A percentile compares a stretch with the other conserved stretches of the same genome.
These are phyloP conservation scores for Caenorhabditis angaria DNA, from an alignment of 2,888 invertebrate genomes.

Conservation along the genomic window DNA sequence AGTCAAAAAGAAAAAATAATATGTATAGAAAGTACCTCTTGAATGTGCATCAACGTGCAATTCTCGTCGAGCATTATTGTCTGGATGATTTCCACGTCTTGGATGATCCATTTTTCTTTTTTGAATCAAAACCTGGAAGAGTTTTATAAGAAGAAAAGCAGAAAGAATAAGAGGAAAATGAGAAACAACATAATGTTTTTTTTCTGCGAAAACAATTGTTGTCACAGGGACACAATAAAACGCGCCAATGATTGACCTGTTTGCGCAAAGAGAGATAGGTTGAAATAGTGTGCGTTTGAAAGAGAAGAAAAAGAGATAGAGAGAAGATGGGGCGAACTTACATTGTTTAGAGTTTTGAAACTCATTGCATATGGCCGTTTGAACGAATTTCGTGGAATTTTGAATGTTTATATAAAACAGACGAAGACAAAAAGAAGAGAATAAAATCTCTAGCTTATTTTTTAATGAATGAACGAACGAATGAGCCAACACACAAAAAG, in stretches of 20 bases:
- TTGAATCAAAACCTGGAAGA: conserved; percentile 22
- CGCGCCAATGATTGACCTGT: background rate
- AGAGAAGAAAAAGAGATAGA: no score
- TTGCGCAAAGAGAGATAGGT: no score
- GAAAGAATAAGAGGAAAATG: conserved; percentile 9
- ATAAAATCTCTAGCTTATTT: no score
- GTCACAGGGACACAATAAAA: background rate
- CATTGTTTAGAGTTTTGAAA: no score
- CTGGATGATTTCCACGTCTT: background rate
- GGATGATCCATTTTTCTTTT: conserved; percentile 24
- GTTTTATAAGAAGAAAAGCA: background rate
- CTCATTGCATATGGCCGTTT: no score
- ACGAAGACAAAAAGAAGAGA: no score
- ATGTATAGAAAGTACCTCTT: conserved; percentile 13
- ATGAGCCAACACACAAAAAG: no score
- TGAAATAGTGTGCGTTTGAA: no score
- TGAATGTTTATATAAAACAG: no score
- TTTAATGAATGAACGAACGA: no score
- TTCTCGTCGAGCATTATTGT: background rate
- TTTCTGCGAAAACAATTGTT: background rate
- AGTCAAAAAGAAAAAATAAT: background rate
- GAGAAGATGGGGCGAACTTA: no score
- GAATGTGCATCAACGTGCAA: conserved; percentile 23
- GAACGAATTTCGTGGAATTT: no score
- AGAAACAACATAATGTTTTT: background rate